Base-by-base conservation (phyloP, 2,888 invertebrate species). In the Bembecia ichneumoniformis region DNA sequence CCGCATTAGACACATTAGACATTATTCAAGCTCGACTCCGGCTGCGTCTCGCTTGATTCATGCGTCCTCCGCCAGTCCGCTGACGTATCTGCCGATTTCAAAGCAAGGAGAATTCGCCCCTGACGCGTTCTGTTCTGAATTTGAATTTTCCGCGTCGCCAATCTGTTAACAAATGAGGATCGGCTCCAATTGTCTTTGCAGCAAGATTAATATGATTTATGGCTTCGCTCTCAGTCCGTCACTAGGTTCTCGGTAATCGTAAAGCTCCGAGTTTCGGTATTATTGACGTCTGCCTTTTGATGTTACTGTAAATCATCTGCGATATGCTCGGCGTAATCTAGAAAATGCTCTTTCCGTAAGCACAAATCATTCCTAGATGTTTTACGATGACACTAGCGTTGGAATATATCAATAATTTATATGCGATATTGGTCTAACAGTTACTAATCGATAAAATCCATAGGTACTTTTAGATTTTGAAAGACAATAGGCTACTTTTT, bases 131-230 rank as follows among this genome's bases (percentile, higher is more conserved):
- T 66, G 63, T 64, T 64, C 56, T 58, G 14, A 14, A 3, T 35
- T 34, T 51, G 49, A 44, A 40, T 51, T 53, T 49, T 53, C 49
- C 47, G n/a, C 28, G 45, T n/a, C 14, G 61, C 40, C 2, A n/a
- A 40, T 40, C 16, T 13, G 44, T 44, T 17, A 4, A 20, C n/a
- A n/a, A 20, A 20, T 46, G 13, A 46, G 46, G 9, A 13, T 58
- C 58, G 57, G 58, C 64, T 62, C 69, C 76, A 74, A 83, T 82
- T 83, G 82, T 83, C 82, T 82, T 77, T 68, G 68, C 64, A 55
- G 58, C 63, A 62, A 73, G 75, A 81, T 79, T 77, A 82, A 80
- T 80, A 77, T 84, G 82, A 84, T 84, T 84, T 84, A 86, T 75
- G 69, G 55, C 75, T 67, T 71, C 71, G 68, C 58, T 62, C 71